Conservation (phyloP, 2,113 vertebrate species). For the Dipodomys spectabilis region DNA sequence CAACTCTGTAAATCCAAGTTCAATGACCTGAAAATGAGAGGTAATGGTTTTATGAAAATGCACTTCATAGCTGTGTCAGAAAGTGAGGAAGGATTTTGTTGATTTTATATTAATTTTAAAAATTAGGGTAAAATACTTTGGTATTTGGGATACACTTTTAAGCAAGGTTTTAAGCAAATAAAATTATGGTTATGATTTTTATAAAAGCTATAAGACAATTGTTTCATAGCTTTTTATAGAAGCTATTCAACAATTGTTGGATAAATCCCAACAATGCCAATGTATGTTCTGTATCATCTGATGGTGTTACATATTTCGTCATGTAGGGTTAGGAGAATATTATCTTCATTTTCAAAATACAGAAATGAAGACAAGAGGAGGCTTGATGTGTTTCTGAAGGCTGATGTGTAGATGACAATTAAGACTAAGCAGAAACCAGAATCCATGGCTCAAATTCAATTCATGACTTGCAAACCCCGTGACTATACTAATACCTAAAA, state of each 20-base stretch:
- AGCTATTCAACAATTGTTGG: too few species aligned
- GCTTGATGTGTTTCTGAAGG: background rate
- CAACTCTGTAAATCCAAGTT: background rate
- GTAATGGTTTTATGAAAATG: too few species aligned
- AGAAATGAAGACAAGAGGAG: background rate
- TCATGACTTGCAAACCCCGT: background rate
- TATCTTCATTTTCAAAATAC: slow-evolving; percentile 5
- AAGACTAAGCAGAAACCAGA: background rate
- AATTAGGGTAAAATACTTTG: background rate
- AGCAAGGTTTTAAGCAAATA: background rate
- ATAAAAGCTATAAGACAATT: too few species aligned
- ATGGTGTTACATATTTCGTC: background rate
- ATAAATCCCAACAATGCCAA: background rate
- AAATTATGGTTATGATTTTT: too few species aligned
- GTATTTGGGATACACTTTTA: background rate
- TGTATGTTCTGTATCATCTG: background rate
- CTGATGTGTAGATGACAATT: background rate
- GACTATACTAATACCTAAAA: too few species aligned
- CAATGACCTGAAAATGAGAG: too few species aligned
- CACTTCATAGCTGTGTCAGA: background rate
- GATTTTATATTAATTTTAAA: slow-evolving; percentile 23
- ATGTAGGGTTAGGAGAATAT: background rate
- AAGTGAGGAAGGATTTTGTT: background rate
- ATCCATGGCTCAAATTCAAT: background rate
- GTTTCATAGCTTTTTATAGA: slow-evolving; percentile 10